Evolutionary conservation across 1,140 invertebrate species (phyloP).

Genomic region (Calycopis cecrops): DNA sequence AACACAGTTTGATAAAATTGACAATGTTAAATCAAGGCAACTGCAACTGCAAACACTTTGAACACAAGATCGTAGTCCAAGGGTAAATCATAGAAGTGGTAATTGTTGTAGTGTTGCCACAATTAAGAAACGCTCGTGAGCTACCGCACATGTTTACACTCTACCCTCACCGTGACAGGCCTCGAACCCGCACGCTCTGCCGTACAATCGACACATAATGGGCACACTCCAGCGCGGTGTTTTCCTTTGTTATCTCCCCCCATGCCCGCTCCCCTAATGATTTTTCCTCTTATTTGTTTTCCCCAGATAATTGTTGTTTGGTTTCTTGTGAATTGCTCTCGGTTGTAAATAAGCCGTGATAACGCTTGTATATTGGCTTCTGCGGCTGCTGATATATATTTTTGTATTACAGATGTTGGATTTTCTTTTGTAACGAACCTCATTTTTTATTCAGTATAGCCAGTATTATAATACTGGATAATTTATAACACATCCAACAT

Average conservation of each 20-base stretch:
- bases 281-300: constrained; percentile 71
- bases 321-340: constrained; percentile 62
- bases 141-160: constrained; percentile 1
- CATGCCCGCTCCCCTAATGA: constrained; percentile 53
- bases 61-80: too few relatives aligned
- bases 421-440: too few relatives aligned
- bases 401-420: too few relatives aligned
- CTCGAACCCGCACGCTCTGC: constrained; percentile 47
- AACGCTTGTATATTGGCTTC: constrained; percentile 34
- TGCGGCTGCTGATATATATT: background rate
- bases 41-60: too few relatives aligned
- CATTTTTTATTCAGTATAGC: too few relatives aligned
- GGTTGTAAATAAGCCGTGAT: constrained; percentile 46
- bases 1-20: too few relatives aligned
- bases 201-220: constrained; percentile 47
- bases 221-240: constrained; percentile 46
- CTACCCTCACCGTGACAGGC: constrained; percentile 33
- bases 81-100: too few relatives aligned
- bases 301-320: constrained; percentile 67
- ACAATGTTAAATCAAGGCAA: too few relatives aligned
- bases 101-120: background rate
- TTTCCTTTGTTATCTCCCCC: constrained; percentile 63
- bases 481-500: too few relatives aligned
- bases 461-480: too few relatives aligned
- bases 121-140: background rate